These are phyloP conservation scores for Centruroides vittatus DNA, from an alignment of 1,140 invertebrate species.

Conservation along the genomic window DNA sequence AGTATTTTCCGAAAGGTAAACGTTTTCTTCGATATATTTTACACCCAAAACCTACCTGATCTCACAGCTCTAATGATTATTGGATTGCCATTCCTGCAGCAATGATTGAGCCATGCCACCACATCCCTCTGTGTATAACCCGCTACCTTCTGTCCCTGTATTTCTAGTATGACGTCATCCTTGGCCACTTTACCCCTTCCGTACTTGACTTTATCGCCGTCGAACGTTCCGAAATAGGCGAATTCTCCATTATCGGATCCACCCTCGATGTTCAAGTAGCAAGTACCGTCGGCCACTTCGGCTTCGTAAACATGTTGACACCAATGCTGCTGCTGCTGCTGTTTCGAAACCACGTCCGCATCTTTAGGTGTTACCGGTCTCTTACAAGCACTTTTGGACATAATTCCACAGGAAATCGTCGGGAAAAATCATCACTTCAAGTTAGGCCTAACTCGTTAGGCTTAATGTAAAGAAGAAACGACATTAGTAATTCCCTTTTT, in stretches of 20 bases:
- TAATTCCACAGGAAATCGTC: conserved; percentile 1
- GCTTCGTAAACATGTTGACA: conserved; percentile 21
- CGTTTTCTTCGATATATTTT: too few relatives aligned
- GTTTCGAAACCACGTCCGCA: background rate
- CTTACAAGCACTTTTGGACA: conserved; percentile 8
- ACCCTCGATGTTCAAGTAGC: conserved; percentile 30
- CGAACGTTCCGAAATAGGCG: conserved; percentile 33
- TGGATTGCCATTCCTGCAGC: conserved; percentile 39
- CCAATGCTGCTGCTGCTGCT: conserved; percentile 9
- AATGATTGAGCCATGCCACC: conserved; percentile 41
- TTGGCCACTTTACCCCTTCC: conserved; percentile 20
- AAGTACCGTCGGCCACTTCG: conserved; percentile 27
- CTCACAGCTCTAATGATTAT: conserved; percentile 40
- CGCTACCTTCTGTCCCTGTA: conserved; percentile 46
- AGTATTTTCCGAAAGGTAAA: too few relatives aligned
- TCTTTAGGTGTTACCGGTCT: conserved; percentile 13
- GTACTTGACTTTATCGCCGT: conserved; percentile 32
- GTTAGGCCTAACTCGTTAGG: too few relatives aligned
- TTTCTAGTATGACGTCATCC: conserved; percentile 43
- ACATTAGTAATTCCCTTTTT: too few relatives aligned
- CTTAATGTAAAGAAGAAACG: too few relatives aligned
- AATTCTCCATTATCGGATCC: conserved; percentile 46
- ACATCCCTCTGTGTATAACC: conserved; percentile 46
- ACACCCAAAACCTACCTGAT: conserved; percentile 30
- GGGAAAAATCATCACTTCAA: too few relatives aligned